Percentiles rank a stretch among this genome's conserved stretches.
Conservation (phyloP, 2,888 invertebrate species). For the Mayetiola destructor region DNA sequence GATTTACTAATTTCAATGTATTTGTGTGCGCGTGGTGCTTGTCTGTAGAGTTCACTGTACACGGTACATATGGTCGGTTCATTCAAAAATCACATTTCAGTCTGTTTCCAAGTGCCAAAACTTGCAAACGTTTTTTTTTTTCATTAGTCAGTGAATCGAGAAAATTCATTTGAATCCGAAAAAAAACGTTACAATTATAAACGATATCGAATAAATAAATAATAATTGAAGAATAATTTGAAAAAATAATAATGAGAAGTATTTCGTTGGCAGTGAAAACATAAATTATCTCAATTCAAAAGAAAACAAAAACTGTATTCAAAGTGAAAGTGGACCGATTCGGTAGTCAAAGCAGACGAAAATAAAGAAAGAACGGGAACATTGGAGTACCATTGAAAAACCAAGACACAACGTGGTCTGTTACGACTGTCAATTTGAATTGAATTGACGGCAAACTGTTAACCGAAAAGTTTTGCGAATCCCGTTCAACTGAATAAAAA, state of each 20-base stretch:
- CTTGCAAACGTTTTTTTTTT: not conserved
- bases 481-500: conserved; percentile 32
- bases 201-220: no score
- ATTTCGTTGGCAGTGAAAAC: conserved; percentile 7
- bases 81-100: not conserved
- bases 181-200: not conserved
- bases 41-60: conserved; percentile 5
- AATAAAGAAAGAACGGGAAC: no score
- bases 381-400: no score
- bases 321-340: not conserved
- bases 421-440: not conserved
- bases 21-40: not conserved
- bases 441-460: not conserved
- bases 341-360: not conserved
- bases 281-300: not conserved
- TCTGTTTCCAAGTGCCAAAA: conserved; percentile 8
- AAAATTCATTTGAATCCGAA: not conserved
- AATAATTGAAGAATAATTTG: no score
- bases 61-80: no score
- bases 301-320: not conserved
- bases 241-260: no score
- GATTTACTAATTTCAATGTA: no score
- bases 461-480: not conserved
- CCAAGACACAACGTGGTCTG: not conserved
- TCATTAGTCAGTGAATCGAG: not conserved